These are phyloP conservation scores for Clitarchus hookeri DNA, from an alignment of 2,888 invertebrate genomes.

Conservation along the genomic window DNA sequence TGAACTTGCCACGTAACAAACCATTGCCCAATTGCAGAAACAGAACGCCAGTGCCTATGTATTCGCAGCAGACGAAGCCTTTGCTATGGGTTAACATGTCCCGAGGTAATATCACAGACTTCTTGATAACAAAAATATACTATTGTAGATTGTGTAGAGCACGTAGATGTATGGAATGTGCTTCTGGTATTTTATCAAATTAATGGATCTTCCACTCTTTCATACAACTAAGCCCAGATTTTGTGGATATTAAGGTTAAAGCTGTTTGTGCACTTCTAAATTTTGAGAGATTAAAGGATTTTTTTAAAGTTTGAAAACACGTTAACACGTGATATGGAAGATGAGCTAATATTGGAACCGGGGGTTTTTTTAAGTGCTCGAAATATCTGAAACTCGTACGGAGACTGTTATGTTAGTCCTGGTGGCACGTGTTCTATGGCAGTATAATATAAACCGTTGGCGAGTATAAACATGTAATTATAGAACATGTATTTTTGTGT, in stretches of 20 bases:
- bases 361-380: not conserved
- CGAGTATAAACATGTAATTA: not conserved
- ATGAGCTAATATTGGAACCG: not conserved
- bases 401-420: constrained; percentile 3
- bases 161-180: not conserved
- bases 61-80: not conserved
- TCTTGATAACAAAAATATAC: not conserved
- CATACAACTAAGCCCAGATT: not conserved
- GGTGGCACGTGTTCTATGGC: not conserved
- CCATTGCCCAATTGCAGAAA: not conserved
- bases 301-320: not conserved
- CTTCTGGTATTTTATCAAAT: constrained; percentile 16
- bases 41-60: not conserved
- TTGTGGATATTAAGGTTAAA: not conserved
- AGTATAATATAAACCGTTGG: not conserved
- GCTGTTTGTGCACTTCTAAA: not conserved
- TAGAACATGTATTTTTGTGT: too few relatives aligned
- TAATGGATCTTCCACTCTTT: not conserved
- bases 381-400: not conserved
- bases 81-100: not conserved
- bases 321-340: not conserved
- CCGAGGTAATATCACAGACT: not conserved
- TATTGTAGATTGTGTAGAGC: not conserved
- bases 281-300: constrained; percentile 4
- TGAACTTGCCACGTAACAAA: not conserved